Evolutionary conservation across 2,888 invertebrate species (phyloP).

Genomic region (Limnephilus rhombicus): DNA sequence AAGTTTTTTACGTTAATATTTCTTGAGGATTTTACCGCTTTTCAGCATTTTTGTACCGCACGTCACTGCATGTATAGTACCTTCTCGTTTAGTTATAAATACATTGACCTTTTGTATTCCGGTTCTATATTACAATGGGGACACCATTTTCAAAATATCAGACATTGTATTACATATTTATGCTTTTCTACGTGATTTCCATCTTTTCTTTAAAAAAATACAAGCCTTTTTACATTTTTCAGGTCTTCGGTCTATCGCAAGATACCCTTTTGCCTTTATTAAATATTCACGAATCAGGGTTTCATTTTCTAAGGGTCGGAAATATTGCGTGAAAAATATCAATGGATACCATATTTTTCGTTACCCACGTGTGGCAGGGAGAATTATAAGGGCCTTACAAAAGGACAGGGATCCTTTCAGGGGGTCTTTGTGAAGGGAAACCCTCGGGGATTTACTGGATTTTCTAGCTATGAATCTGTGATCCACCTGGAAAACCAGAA

Average conservation of each 20-base stretch:
- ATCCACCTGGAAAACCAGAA: neutral
- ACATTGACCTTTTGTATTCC: neutral
- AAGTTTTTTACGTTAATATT: neutral
- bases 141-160: neutral
- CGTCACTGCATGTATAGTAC: neutral
- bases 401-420: constrained; percentile 26
- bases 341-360: constrained; percentile 17
- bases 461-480: neutral
- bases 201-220: neutral
- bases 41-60: neutral
- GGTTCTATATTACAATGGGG: neutral
- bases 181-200: neutral
- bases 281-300: constrained; percentile 17
- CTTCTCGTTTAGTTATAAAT: neutral
- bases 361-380: constrained; percentile 22
- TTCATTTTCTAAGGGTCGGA: constrained; percentile 20
- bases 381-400: constrained; percentile 24
- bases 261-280: neutral
- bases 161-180: neutral
- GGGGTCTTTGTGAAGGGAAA: constrained; percentile 30
- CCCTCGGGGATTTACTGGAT: constrained; percentile 15
- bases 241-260: neutral
- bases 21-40: neutral
- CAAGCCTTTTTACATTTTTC: neutral
- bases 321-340: constrained; percentile 43